Percentiles rank a stretch among this genome's conserved stretches.
These are phyloP conservation scores for Hofmannophila pseudospretella DNA, from an alignment of 2,888 invertebrate species.

Conservation along the genomic window DNA sequence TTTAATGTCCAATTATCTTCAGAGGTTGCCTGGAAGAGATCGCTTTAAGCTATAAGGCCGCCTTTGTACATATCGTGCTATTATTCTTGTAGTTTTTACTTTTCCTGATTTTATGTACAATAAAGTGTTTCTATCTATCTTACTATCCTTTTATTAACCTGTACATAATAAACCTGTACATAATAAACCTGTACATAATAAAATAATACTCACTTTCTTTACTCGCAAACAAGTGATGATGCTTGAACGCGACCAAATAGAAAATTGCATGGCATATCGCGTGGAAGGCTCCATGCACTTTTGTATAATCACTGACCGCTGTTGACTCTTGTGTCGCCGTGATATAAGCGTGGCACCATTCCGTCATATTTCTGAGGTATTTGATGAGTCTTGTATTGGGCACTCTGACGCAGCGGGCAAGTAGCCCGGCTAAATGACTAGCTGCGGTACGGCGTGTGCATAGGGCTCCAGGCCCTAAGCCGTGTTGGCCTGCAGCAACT, in stretches of 20 bases:
- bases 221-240: constrained; percentile 86
- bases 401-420: constrained; percentile 61
- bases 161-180: too few species aligned
- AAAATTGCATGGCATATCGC: constrained; percentile 95
- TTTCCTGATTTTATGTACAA: too few species aligned
- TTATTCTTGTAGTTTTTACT: too few species aligned
- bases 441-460: constrained; percentile 60
- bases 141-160: too few species aligned
- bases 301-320: constrained; percentile 48
- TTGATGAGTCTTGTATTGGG: constrained; percentile 54
- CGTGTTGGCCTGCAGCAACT: constrained; percentile 57
- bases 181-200: too few species aligned
- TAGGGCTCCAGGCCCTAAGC: constrained; percentile 50
- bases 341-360: constrained; percentile 92
- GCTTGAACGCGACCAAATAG: constrained; percentile 93
- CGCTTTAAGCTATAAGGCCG: too few species aligned
- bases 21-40: too few species aligned
- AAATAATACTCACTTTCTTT: constrained; percentile 85
- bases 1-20: too few species aligned
- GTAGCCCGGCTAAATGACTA: constrained; percentile 60
- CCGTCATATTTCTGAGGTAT: constrained; percentile 82
- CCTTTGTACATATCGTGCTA: too few species aligned
- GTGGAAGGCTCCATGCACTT: constrained; percentile 93
- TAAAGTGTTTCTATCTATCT: too few species aligned
- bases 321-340: constrained; percentile 78